These are phyloP conservation scores for Anadara kagoshimensis DNA, from an alignment of 1,140 invertebrate species.

Conservation along the genomic window DNA sequence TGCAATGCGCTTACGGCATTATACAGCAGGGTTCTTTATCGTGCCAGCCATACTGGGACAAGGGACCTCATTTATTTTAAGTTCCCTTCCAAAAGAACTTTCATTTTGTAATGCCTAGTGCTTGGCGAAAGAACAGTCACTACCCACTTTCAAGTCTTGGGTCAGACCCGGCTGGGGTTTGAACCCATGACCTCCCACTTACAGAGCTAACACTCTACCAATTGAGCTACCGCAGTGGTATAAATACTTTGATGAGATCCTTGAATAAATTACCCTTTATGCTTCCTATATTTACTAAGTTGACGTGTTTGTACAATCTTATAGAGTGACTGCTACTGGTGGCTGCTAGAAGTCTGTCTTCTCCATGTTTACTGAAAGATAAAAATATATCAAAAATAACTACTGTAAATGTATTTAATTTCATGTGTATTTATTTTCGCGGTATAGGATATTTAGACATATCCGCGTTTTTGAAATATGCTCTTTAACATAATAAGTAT, in stretches of 20 bases:
- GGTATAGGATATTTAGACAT: too few relatives aligned
- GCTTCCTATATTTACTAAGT: slow-evolving; percentile 22
- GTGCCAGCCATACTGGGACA: too few relatives aligned
- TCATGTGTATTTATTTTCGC: not conserved
- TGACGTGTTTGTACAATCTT: slow-evolving; percentile 32
- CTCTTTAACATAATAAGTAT: not conserved
- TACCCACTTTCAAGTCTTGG: too few relatives aligned
- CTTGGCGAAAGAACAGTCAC: too few relatives aligned
- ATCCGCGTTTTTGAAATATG: not conserved
- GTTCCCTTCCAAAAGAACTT: not conserved
- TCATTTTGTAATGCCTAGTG: too few relatives aligned
- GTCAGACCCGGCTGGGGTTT: not conserved
- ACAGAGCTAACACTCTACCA: not conserved
- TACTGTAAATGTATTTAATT: not conserved
- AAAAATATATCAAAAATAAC: not conserved
- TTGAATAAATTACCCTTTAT: slow-evolving; percentile 3
- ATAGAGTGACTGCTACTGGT: slow-evolving; percentile 46
- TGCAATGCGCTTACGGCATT: too few relatives aligned
- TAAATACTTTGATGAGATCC: not conserved
- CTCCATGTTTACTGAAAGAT: not conserved
- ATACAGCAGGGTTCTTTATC: too few relatives aligned
- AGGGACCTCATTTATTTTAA: not conserved
- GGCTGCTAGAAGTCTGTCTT: slow-evolving; percentile 40
- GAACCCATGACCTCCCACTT: not conserved
- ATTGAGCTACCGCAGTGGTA: not conserved